Evolutionary conservation across 2,888 invertebrate species (phyloP).

Genomic region (Calameuta filiformis): DNA sequence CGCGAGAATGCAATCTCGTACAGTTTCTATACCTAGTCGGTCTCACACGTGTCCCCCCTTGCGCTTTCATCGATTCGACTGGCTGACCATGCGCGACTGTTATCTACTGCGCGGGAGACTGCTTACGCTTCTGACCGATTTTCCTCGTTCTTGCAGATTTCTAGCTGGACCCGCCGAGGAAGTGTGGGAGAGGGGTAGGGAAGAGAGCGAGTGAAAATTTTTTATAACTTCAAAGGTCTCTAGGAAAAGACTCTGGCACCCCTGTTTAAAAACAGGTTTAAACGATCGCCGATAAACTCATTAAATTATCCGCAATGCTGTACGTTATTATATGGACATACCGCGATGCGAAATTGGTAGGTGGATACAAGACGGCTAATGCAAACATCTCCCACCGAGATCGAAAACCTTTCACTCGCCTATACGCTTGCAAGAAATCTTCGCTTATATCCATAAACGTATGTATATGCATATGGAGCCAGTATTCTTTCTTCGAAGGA

Average conservation of each 20-base stretch:
- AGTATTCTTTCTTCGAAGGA: neutral
- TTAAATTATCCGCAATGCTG: conserved; percentile 41
- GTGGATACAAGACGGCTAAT: conserved; percentile 24
- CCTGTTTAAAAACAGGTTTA: conserved; percentile 29
- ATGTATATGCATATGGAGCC: neutral
- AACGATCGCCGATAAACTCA: conserved; percentile 46
- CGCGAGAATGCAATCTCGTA: conserved; percentile 39
- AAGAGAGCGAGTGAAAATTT: too few species aligned
- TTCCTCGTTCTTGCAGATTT: neutral
- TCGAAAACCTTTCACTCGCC: conserved; percentile 28
- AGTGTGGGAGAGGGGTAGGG: neutral
- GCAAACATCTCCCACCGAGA: conserved; percentile 26
- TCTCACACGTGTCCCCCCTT: neutral
- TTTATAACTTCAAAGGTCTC: neutral
- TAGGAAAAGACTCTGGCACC: neutral
- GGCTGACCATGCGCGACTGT: neutral
- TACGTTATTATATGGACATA: conserved; percentile 18
- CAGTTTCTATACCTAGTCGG: conserved; percentile 5
- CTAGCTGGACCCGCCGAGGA: neutral
- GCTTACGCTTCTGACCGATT: neutral
- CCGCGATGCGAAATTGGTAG: conserved; percentile 24
- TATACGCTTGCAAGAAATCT: conserved; percentile 35
- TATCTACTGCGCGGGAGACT: neutral
- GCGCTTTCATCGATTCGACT: neutral
- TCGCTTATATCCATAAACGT: conserved; percentile 38